phyloP scores from a whole-genome alignment of 2,797 vertebrate species.

The Gadopsis bispinosus region DNA sequence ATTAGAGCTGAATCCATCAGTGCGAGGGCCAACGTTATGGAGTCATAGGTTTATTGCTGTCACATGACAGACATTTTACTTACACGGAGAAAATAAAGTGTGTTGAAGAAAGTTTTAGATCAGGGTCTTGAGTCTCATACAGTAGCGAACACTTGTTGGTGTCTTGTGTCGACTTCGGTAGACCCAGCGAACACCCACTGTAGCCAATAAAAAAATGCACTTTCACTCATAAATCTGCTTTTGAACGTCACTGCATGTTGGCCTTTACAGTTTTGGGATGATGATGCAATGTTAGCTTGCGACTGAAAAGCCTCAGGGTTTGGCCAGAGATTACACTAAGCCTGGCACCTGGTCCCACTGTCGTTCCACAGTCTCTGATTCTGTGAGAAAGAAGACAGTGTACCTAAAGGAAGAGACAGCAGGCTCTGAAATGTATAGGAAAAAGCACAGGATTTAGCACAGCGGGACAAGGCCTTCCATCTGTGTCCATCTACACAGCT shows the following conservation, averaged over 20 bases:
- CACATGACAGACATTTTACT: constrained; percentile 14
- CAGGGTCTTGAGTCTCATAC: not conserved
- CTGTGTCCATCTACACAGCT: constrained; percentile 7
- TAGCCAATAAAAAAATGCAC: not conserved
- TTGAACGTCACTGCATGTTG: not conserved
- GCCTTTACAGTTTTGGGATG: constrained; percentile 17
- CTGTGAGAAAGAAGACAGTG: constrained; percentile 29
- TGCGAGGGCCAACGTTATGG: constrained; percentile 35
- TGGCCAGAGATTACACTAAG: constrained; percentile 66
- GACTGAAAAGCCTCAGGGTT: constrained; percentile 30
- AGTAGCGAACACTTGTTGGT: constrained; percentile 13
- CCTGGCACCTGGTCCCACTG: constrained; percentile 45
- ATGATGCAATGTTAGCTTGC: constrained; percentile 40
- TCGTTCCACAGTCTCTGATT: constrained; percentile 40
- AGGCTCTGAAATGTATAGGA: constrained; percentile 20
- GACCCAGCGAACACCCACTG: not conserved
- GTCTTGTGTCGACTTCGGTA: not conserved
- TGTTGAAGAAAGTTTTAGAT: not conserved
- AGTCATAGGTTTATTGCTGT: constrained; percentile 34
- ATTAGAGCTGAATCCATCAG: constrained; percentile 42
- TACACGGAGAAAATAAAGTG: not conserved
- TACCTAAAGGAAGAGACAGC: constrained; percentile 23
- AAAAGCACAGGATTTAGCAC: constrained; percentile 4
- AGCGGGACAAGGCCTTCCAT: constrained; percentile 6
- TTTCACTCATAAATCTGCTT: constrained; percentile 21